A percentile compares a stretch with the other conserved stretches of the same genome.
phyloP scores from a whole-genome alignment of 1,140 invertebrate genomes.

The Wiebesia pumilae region DNA sequence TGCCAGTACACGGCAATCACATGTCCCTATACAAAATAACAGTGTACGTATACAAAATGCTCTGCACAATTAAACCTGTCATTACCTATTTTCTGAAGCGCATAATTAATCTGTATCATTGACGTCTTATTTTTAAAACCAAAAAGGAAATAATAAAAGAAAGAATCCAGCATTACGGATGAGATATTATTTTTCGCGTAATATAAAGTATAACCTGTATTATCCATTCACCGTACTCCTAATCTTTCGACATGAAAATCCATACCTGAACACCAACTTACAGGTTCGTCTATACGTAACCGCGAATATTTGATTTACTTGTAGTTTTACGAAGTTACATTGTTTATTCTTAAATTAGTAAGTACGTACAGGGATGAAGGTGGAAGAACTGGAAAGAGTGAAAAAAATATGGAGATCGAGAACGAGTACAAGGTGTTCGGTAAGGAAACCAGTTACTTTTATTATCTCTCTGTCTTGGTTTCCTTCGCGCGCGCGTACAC shows the following conservation, averaged over 20 bases:
- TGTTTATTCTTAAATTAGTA: too few relatives aligned
- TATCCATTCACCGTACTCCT: too few relatives aligned
- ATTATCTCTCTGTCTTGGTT: background rate
- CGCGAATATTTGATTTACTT: too few relatives aligned
- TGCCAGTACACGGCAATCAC: background rate
- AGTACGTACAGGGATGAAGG: too few relatives aligned
- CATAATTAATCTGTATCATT: background rate
- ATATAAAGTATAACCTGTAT: too few relatives aligned
- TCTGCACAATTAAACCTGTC: background rate
- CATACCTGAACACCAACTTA: too few relatives aligned
- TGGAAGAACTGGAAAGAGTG: background rate
- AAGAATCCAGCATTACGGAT: background rate
- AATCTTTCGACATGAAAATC: too few relatives aligned
- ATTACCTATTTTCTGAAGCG: background rate
- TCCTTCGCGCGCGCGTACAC: too few relatives aligned
- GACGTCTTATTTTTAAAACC: background rate
- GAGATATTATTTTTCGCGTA: background rate
- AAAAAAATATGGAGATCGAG: background rate
- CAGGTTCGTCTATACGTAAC: too few relatives aligned
- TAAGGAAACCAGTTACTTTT: background rate
- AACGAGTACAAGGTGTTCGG: slow-evolving; percentile 8
- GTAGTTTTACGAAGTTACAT: too few relatives aligned
- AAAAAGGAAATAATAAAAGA: background rate
- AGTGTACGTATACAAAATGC: background rate
- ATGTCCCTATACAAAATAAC: too few relatives aligned